Evolutionary conservation across 2,888 invertebrate genomes (phyloP).

Genomic region (Trichopria drosophilae): DNA sequence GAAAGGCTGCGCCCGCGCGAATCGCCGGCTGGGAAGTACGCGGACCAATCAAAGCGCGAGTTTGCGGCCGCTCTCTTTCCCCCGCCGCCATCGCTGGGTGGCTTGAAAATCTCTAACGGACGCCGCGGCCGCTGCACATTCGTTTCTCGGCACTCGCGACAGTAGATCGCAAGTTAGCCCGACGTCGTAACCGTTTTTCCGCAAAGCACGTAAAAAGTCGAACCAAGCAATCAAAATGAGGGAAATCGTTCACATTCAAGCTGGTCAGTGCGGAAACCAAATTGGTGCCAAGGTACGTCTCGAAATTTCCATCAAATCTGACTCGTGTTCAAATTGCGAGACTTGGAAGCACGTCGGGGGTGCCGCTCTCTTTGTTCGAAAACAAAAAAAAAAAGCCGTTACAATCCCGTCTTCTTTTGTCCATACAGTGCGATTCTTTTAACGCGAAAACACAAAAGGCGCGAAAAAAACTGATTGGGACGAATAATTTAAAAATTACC

Average conservation of each 20-base stretch:
- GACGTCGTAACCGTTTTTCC: no score
- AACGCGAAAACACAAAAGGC: no score
- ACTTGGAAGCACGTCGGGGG: background rate
- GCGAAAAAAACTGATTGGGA: no score
- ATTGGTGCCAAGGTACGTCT: conserved; percentile 83
- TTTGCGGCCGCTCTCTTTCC: conserved; percentile 31
- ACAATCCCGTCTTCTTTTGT: no score
- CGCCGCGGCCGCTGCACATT: conserved; percentile 51
- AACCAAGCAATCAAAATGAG: conserved; percentile 70
- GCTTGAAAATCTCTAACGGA: conserved; percentile 56
- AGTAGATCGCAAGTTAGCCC: no score
- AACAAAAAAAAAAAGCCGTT: no score
- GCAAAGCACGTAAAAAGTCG: no score
- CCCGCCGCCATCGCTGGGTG: conserved; percentile 38
- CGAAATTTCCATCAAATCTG: conserved; percentile 13
- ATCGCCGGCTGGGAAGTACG: conserved; percentile 4
- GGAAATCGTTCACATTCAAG: conserved; percentile 92
- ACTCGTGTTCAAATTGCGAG: conserved; percentile 29
- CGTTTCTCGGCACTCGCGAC: conserved; percentile 52
- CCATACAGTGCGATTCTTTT: no score
- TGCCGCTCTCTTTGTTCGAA: conserved; percentile 1
- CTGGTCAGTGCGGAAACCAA: conserved; percentile 93
- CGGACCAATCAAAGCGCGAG: conserved; percentile 39
- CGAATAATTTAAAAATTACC: no score
- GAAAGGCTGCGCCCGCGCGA: no score